Evolutionary conservation across 2,888 invertebrate genomes (phyloP), one percentile per base, ranked within the genome.

Genomic region (Podotricha telesiphe): DNA sequence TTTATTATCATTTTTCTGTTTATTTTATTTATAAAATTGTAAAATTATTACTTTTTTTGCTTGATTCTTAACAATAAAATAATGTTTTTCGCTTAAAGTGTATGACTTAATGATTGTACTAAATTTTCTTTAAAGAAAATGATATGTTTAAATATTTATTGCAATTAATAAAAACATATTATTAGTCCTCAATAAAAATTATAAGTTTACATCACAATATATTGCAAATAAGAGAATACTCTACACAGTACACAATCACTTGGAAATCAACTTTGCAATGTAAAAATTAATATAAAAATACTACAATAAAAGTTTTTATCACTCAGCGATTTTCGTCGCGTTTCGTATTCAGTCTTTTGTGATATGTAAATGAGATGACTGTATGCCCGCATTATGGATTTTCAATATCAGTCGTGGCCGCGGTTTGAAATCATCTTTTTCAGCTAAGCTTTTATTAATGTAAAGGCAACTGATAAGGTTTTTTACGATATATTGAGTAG

Each of bases 301-400:
- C 22, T 53, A 67, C 47, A 67, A 67, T 67, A 55, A 61, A 45
- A 45, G 47, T 37, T 62, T 45, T 67, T 55, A 62, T 62, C 19
- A 62, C 47, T 62, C 67, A 42, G 17, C 59, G 42, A 20, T 42
- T 62, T 67, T 51, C 61, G 61, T 51, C 51, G 8, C 67, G 51
- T 51, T n/a, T 61, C 61, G 51, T 28, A 67, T 67, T 67, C 67
- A 62, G 53, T 62, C 53, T 62, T 61, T 62, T 67, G 67, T 67
- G 67, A 47, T 67, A 67, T 61, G 61, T 53, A 66, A 66, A 66
- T 50, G 48, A 66, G 50, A 58, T 66, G 58, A 34, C 51, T 61
- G 61, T 53, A 67, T 67, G 42, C 28, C 34, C 37, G 67, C 53
- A 67, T 67, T 67, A 51, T 67, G 45, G 53, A 47, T 67, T 62